Evolutionary conservation across 1,140 invertebrate genomes (phyloP).

Genomic region (Mactra quadrangularis): DNA sequence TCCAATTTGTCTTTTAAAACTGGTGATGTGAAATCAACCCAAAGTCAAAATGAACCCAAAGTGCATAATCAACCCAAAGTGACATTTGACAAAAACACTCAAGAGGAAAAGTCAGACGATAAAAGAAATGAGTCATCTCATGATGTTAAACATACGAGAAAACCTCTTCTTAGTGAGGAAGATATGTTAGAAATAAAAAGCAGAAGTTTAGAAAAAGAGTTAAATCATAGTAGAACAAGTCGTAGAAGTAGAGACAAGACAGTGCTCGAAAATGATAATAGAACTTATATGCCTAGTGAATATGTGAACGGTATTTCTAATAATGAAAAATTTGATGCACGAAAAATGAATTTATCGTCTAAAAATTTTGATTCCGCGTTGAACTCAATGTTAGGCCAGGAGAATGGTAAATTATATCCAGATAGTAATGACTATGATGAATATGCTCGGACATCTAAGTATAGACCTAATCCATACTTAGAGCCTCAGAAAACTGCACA

Average conservation of each 20-base stretch:
- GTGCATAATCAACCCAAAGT: slow-evolving; percentile 21
- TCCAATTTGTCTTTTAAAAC: slow-evolving; percentile 52
- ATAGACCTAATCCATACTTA: slow-evolving; percentile 49
- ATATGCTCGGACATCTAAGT: slow-evolving; percentile 69
- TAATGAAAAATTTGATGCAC: slow-evolving; percentile 74
- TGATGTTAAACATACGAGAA: slow-evolving; percentile 7
- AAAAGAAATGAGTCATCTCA: slow-evolving; percentile 1
- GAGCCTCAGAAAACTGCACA: slow-evolving; percentile 16
- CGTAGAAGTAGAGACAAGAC: slow-evolving; percentile 23
- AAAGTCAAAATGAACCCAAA: slow-evolving; percentile 8
- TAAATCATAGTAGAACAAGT: slow-evolving; percentile 37
- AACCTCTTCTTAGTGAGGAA: slow-evolving; percentile 49
- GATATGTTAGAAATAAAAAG: slow-evolving; percentile 53
- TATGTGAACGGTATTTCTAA: slow-evolving; percentile 72
- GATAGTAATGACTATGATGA: slow-evolving; percentile 72
- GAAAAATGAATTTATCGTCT: slow-evolving; percentile 76
- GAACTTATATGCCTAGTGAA: slow-evolving; percentile 76
- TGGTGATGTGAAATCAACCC: background rate
- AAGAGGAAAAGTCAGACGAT: background rate
- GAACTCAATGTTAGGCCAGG: slow-evolving; percentile 72
- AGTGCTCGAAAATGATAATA: background rate
- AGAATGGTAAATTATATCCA: slow-evolving; percentile 59
- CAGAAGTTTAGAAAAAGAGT: slow-evolving; percentile 46
- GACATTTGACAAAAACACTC: slow-evolving; percentile 45
- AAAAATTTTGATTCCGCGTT: slow-evolving; percentile 77